Conservation (phyloP, 2,113 vertebrate species). For the Buteo buteo region DNA sequence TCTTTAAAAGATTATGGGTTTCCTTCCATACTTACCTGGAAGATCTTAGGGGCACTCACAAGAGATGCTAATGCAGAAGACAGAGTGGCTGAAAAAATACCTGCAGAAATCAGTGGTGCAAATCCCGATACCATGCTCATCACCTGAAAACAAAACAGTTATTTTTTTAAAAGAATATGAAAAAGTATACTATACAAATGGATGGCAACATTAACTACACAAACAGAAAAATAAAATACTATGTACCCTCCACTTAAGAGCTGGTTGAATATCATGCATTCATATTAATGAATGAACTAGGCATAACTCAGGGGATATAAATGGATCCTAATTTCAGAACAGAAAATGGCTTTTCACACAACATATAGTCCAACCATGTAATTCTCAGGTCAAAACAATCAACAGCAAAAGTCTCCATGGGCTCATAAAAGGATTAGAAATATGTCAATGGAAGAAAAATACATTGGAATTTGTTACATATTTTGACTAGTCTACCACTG, state of each 20-base stretch:
- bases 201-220: neutral
- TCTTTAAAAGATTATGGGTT: neutral
- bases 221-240: neutral
- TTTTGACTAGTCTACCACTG: neutral
- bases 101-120: conserved; percentile 92
- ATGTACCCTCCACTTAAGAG: neutral
- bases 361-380: neutral
- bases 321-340: neutral
- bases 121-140: conserved; percentile 97
- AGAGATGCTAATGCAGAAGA: conserved; percentile 97
- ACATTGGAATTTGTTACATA: neutral
- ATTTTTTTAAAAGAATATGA: neutral
- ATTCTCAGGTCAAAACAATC: neutral
- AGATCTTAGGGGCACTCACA: conserved; percentile 97
- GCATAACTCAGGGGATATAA: neutral
- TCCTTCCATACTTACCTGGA: conserved; percentile 81
- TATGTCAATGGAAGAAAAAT: neutral
- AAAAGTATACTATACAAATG: neutral
- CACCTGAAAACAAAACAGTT: conserved; percentile 68
- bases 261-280: neutral
- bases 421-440: neutral
- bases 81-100: conserved; percentile 96
- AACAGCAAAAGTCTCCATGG: neutral
- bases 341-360: neutral
- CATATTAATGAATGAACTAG: neutral